Conservation (phyloP, 2,888 invertebrate species). For the Amaurobius ferox region DNA sequence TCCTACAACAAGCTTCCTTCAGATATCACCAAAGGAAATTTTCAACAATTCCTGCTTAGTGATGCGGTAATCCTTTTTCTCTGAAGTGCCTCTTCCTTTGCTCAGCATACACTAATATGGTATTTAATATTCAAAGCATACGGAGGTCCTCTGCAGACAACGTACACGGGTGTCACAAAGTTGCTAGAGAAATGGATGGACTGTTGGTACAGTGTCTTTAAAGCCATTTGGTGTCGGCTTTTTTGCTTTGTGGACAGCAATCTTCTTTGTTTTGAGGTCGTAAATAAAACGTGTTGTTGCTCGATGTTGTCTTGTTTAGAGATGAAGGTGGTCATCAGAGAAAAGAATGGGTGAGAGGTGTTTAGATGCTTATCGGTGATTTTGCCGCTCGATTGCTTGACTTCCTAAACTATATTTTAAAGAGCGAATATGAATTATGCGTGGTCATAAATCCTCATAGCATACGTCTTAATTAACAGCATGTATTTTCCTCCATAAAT, state of each 20-base stretch:
- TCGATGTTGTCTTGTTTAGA: neutral
- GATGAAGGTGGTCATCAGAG: neutral
- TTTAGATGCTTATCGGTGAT: neutral
- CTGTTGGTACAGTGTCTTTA: constrained; percentile 16
- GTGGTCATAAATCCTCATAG: no score
- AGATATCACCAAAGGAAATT: constrained; percentile 32
- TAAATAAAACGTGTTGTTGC: neutral
- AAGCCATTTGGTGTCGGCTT: constrained; percentile 15
- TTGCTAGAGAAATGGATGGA: neutral
- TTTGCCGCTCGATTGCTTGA: no score
- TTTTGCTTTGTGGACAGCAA: neutral
- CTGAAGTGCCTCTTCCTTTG: constrained; percentile 12
- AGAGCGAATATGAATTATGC: no score
- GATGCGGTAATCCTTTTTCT: constrained; percentile 47
- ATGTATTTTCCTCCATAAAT: no score
- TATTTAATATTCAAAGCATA: constrained; percentile 39
- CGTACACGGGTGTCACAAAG: neutral
- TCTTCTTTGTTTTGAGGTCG: neutral
- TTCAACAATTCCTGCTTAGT: constrained; percentile 52
- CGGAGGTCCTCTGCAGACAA: neutral
- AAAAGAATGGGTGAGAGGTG: neutral
- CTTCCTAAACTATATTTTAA: no score
- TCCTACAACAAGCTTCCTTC: constrained; percentile 39
- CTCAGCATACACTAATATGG: constrained; percentile 14
- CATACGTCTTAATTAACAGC: no score